Conservation (phyloP, 1,140 invertebrate species). For the Lepidurus couesii region DNA sequence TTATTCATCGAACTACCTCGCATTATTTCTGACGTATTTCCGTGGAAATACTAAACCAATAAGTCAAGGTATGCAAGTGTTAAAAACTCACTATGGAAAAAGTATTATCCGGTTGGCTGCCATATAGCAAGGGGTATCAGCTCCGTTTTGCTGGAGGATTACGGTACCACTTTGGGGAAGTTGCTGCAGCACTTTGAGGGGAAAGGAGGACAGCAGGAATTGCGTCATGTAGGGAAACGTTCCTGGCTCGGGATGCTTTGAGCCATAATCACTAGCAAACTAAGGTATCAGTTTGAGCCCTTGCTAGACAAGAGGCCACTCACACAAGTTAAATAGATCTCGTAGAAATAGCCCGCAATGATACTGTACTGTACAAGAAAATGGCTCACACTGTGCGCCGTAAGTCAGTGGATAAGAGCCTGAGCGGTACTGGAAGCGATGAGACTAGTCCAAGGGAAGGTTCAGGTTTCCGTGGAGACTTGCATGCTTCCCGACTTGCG, state of each 20-base stretch:
- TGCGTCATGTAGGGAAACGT: not conserved
- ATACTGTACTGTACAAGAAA: not conserved
- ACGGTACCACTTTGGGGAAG: not conserved
- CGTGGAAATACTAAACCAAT: not conserved
- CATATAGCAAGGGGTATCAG: not conserved
- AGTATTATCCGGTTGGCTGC: conserved; percentile 17
- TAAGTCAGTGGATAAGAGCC: not conserved
- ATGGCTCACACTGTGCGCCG: not conserved
- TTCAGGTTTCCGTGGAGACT: not conserved
- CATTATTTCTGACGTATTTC: not conserved
- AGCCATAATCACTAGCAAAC: not conserved
- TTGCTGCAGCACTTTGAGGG: not conserved
- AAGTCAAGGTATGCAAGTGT: not conserved
- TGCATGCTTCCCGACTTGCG: not conserved
- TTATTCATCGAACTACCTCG: not conserved
- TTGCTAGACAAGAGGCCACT: too few relatives aligned
- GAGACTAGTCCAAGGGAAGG: not conserved
- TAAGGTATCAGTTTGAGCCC: not conserved
- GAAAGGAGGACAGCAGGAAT: not conserved
- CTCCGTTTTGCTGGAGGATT: not conserved
- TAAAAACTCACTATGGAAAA: conserved; percentile 9
- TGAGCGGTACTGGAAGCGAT: not conserved
- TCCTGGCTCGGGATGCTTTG: not conserved
- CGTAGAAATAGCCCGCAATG: too few relatives aligned
- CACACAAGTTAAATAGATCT: too few relatives aligned